Conservation (phyloP, 2,797 vertebrate genomes). For the Pteronotus mesoamericanus region DNA sequence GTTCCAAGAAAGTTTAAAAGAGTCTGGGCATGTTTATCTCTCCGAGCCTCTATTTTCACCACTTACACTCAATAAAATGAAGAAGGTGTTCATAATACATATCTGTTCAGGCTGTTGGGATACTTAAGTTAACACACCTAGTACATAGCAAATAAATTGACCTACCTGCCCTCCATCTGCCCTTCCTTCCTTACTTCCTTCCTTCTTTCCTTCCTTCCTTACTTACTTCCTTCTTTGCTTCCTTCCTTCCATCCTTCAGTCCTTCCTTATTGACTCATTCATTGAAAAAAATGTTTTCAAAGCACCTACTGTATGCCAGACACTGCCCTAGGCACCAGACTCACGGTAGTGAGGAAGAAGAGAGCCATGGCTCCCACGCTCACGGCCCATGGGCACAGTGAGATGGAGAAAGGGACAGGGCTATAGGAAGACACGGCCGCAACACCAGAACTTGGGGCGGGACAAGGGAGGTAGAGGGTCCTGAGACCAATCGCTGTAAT, state of each 20-base stretch:
- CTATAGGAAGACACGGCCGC: not conserved
- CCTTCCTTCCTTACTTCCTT: not conserved
- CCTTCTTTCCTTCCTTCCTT: not conserved
- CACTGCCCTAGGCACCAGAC: not conserved
- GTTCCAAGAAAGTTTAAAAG: not conserved
- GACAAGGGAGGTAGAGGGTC: not conserved
- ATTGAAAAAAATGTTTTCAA: not conserved
- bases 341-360: not conserved
- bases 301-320: not conserved
- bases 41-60: not conserved
- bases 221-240: not conserved
- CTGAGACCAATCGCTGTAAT: not conserved
- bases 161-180: too few species aligned
- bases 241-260: not conserved
- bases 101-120: not conserved
- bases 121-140: not conserved
- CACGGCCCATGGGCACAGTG: accelerated
- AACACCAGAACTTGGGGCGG: not conserved
- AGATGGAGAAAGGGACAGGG: not conserved
- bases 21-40: not conserved
- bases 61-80: not conserved
- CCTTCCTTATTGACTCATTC: not conserved
- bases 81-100: not conserved
- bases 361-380: not conserved
- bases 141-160: not conserved